phyloP scores from a whole-genome alignment of 2,797 vertebrate genomes.

The Xenops minutus region DNA sequence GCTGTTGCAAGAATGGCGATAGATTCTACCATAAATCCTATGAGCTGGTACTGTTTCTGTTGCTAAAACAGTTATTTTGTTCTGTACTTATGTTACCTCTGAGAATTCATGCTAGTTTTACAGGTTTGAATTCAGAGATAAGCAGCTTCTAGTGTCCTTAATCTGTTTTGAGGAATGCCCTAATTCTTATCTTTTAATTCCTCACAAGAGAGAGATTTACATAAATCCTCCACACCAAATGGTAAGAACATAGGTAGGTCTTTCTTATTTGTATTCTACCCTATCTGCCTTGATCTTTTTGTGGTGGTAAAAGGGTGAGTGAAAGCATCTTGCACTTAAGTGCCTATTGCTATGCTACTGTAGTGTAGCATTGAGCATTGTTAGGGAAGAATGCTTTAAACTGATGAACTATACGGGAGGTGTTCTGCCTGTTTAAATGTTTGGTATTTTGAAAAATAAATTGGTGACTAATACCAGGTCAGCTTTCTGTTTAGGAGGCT shows the following conservation, averaged over 20 bases:
- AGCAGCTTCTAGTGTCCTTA: background rate
- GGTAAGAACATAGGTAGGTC: background rate
- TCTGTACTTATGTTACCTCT: background rate
- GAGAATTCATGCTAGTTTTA: background rate
- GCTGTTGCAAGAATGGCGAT: background rate
- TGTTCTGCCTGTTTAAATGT: background rate
- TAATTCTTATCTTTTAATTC: background rate
- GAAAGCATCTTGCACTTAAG: background rate
- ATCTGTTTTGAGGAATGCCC: background rate
- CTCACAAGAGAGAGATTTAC: background rate
- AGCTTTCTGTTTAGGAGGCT: background rate
- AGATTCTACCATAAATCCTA: background rate
- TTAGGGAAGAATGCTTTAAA: background rate
- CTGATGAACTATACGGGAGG: background rate
- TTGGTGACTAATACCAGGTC: background rate
- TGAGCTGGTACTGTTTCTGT: background rate
- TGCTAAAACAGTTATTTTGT: background rate
- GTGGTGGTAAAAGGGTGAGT: background rate
- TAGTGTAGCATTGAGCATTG: fast-evolving
- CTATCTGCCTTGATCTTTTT: background rate
- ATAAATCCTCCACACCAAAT: background rate
- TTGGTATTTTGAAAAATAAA: background rate
- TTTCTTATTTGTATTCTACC: background rate
- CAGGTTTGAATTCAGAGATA: background rate
- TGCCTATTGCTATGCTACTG: background rate